Conservation (phyloP, 1,140 invertebrate genomes). For the Drosophila nikananu region DNA sequence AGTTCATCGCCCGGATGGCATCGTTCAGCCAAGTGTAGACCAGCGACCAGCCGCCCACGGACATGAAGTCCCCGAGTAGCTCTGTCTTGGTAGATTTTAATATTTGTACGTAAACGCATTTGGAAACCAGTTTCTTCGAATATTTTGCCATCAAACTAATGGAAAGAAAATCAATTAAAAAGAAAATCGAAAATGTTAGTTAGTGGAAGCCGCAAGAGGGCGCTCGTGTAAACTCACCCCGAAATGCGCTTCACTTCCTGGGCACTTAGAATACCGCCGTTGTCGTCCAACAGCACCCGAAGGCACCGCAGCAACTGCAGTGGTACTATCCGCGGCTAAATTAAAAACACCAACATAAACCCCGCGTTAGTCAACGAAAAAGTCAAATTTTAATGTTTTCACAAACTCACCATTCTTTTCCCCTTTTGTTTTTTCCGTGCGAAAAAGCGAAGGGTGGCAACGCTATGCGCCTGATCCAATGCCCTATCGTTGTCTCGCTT, state of each 20-base stretch:
- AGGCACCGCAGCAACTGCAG: slow-evolving; percentile 94
- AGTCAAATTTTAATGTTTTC: no score
- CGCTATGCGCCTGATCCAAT: slow-evolving; percentile 30
- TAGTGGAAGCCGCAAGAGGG: slow-evolving; percentile 37
- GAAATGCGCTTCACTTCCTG: slow-evolving; percentile 93
- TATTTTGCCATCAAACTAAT: slow-evolving; percentile 96
- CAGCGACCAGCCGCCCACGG: slow-evolving; percentile 95
- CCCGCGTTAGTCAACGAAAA: slow-evolving; percentile 5
- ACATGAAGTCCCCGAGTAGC: slow-evolving; percentile 94
- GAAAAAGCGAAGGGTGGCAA: slow-evolving; percentile 51
- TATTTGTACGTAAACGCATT: slow-evolving; percentile 98
- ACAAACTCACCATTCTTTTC: slow-evolving; percentile 63
- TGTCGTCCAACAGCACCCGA: slow-evolving; percentile 91
- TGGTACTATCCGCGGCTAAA: slow-evolving; percentile 95
- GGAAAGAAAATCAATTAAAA: slow-evolving; percentile 84
- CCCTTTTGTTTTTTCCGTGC: background rate
- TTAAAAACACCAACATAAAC: slow-evolving; percentile 84
- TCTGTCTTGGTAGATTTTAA: slow-evolving; percentile 94
- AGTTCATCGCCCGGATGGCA: slow-evolving; percentile 93
- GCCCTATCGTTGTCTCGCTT: slow-evolving; percentile 54
- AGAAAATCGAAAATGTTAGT: slow-evolving; percentile 8
- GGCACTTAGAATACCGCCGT: slow-evolving; percentile 94
- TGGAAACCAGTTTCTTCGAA: slow-evolving; percentile 97
- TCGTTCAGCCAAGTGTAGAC: slow-evolving; percentile 95
- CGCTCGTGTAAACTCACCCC: slow-evolving; percentile 87